phyloP scores from a whole-genome alignment of 2,888 invertebrate species.

The Hypercompe scribonia region DNA sequence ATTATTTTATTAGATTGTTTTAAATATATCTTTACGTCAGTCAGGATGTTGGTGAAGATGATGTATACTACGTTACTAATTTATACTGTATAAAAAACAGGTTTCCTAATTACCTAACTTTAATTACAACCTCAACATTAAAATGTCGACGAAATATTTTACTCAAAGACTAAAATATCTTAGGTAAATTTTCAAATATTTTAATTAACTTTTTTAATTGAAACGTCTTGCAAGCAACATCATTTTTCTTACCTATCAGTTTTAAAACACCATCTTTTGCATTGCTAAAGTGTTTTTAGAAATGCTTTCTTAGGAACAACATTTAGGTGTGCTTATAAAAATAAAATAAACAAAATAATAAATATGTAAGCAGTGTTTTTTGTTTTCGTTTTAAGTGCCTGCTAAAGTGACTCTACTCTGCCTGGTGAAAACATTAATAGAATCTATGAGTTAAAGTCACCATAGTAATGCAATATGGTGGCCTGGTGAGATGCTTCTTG shows the following conservation, averaged over 20 bases:
- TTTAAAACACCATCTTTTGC: conserved; percentile 26
- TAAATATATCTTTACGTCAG: no score
- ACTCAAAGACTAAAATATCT: background rate
- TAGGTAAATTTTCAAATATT: conserved; percentile 9
- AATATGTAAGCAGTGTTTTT: no score
- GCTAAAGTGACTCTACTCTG: no score
- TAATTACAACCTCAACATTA: background rate
- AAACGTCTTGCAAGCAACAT: conserved; percentile 27
- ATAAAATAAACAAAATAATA: no score
- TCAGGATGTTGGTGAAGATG: background rate
- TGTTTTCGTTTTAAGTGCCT: no score
- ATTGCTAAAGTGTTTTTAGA: conserved; percentile 20
- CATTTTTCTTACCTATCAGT: conserved; percentile 17
- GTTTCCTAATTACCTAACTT: background rate
- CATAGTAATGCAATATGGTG: no score
- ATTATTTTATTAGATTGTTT: background rate
- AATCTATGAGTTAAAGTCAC: no score
- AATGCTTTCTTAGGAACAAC: background rate
- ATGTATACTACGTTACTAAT: background rate
- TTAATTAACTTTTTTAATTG: conserved; percentile 30
- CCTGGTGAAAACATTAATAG: no score
- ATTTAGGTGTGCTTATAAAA: background rate
- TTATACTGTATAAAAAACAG: background rate
- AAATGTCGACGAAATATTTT: background rate
- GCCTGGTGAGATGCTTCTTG: no score